Conservation (phyloP, 1,140 invertebrate species). For the Ostrea denselamellosa region DNA sequence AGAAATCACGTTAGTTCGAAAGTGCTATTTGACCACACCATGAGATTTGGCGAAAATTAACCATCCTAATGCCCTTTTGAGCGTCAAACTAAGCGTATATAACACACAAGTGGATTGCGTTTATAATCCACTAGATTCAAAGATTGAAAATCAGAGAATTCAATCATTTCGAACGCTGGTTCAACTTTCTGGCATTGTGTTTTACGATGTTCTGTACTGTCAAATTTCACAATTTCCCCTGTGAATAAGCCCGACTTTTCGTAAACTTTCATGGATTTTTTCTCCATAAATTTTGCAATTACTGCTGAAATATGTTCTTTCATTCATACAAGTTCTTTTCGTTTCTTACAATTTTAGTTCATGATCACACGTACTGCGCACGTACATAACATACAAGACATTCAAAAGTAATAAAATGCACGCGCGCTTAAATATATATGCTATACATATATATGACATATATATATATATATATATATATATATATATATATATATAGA, state of each 20-base stretch:
- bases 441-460: no score
- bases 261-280: constrained; percentile 18
- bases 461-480: no score
- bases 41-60: background rate
- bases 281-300: constrained; percentile 1
- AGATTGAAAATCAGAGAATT: background rate
- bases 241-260: background rate
- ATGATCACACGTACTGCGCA: no score
- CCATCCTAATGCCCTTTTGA: constrained; percentile 13
- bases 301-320: background rate
- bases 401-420: no score
- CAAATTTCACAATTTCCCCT: constrained; percentile 26
- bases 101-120: background rate
- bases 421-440: no score
- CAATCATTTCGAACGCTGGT: background rate
- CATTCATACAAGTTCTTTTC: background rate
- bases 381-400: no score
- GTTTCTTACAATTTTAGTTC: no score
- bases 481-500: no score
- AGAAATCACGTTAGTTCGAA: background rate
- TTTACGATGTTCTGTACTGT: background rate
- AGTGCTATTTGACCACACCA: background rate
- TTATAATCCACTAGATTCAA: background rate
- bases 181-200: background rate
- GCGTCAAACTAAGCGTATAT: constrained; percentile 7